phyloP scores from a whole-genome alignment of 2,888 invertebrate species.

The Halictus ligatus region DNA sequence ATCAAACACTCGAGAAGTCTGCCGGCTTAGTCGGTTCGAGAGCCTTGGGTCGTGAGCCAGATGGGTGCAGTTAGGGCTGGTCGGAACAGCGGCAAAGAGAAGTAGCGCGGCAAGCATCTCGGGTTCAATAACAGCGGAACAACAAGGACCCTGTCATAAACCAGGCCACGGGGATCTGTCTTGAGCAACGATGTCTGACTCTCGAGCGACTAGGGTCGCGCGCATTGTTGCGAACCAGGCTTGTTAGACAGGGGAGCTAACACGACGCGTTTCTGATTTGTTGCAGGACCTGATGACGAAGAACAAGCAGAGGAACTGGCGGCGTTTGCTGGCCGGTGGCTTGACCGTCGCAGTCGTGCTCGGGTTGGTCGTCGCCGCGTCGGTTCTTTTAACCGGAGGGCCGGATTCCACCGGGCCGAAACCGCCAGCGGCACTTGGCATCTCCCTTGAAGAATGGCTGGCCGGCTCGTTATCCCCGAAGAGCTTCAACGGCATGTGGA shows the following conservation, averaged over 20 bases:
- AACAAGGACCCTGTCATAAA: not conserved
- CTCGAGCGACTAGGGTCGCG: not conserved
- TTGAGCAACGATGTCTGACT: slow-evolving; percentile 10
- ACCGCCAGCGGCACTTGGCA: slow-evolving; percentile 79
- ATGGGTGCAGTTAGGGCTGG: not conserved
- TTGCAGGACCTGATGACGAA: slow-evolving; percentile 82
- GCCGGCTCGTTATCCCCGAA: slow-evolving; percentile 88
- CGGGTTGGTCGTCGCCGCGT: slow-evolving; percentile 86
- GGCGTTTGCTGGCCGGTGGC: slow-evolving; percentile 81
- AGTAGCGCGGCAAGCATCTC: not conserved
- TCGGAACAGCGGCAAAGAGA: not conserved
- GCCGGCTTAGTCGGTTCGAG: not conserved
- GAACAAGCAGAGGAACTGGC: slow-evolving; percentile 80
- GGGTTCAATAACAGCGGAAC: not conserved
- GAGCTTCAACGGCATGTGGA: slow-evolving; percentile 93
- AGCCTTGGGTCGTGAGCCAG: not conserved
- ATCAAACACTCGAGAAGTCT: not conserved
- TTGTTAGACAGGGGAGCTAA: not conserved
- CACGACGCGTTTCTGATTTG: not conserved
- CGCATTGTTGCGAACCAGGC: not conserved
- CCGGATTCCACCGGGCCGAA: slow-evolving; percentile 74
- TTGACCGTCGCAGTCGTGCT: slow-evolving; percentile 86
- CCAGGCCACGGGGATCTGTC: not conserved
- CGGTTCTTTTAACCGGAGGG: slow-evolving; percentile 85
- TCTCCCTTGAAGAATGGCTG: slow-evolving; percentile 90